Percentiles rank a stretch among this genome's conserved stretches.
Evolutionary conservation across 2,888 invertebrate species (phyloP).

Genomic region (Catocala sponsa): DNA sequence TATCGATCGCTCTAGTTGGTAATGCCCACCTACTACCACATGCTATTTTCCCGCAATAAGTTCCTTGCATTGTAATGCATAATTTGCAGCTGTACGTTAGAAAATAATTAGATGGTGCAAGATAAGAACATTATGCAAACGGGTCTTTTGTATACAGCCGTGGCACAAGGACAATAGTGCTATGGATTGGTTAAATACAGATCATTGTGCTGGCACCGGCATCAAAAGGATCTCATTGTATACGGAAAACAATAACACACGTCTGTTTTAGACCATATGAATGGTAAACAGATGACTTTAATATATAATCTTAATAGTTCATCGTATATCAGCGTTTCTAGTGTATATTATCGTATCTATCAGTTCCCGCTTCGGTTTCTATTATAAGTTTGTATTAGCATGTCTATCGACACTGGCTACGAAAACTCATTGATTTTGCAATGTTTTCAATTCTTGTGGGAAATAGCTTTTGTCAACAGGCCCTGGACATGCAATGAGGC

Average conservation of each 20-base stretch:
- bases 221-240: constrained; percentile 79
- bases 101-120: constrained; percentile 64
- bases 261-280: constrained; percentile 61
- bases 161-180: constrained; percentile 74
- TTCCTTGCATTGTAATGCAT: constrained; percentile 48
- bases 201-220: constrained; percentile 74
- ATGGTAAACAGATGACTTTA: constrained; percentile 53
- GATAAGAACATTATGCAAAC: constrained; percentile 78
- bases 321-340: constrained; percentile 44
- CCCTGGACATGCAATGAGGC: constrained; percentile 37
- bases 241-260: constrained; percentile 76
- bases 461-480: constrained; percentile 47
- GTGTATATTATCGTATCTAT: constrained; percentile 37
- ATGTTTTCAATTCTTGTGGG: constrained; percentile 54
- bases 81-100: constrained; percentile 45
- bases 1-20: constrained; percentile 44
- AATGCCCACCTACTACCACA: constrained; percentile 34
- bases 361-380: constrained; percentile 37
- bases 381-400: constrained; percentile 42
- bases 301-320: constrained; percentile 52
- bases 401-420: constrained; percentile 44
- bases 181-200: constrained; percentile 75
- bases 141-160: constrained; percentile 70
- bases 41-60: constrained; percentile 46
- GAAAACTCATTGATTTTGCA: constrained; percentile 53